Evolutionary conservation across 2,888 invertebrate species (phyloP).

Genomic region (Pycnomerus fuliginosus): DNA sequence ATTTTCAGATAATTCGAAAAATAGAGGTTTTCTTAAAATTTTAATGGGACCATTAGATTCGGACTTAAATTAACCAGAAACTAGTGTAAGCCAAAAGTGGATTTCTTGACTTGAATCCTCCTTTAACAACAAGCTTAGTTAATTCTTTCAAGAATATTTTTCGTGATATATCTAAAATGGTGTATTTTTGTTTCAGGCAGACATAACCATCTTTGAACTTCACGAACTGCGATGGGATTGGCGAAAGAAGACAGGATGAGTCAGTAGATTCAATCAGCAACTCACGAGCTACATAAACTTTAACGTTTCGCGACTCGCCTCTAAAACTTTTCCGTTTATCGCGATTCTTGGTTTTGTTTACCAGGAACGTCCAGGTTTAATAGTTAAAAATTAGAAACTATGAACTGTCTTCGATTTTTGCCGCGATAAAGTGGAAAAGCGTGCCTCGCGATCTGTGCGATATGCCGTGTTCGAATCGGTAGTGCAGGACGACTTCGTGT

Average conservation of each 20-base stretch:
- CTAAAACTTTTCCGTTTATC: constrained; percentile 9
- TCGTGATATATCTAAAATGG: constrained; percentile 7
- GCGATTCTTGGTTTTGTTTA: constrained; percentile 9
- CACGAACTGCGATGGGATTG: constrained; percentile 21
- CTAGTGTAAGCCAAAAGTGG: too few relatives aligned
- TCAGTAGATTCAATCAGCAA: constrained; percentile 30
- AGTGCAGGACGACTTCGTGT: constrained; percentile 31
- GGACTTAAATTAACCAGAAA: too few relatives aligned
- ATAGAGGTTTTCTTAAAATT: too few relatives aligned
- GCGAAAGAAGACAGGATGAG: constrained; percentile 26
- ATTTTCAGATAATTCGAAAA: too few relatives aligned
- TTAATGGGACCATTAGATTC: too few relatives aligned
- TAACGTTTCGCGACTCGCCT: constrained; percentile 23
- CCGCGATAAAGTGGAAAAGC: neutral
- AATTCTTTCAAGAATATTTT: too few relatives aligned
- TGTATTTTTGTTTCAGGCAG: constrained; percentile 13
- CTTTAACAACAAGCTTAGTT: too few relatives aligned
- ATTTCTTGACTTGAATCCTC: too few relatives aligned
- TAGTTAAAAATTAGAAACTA: constrained; percentile 8
- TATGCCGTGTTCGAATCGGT: constrained; percentile 34
- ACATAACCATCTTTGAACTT: constrained; percentile 21
- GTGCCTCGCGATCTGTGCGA: constrained; percentile 21
- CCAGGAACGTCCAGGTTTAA: constrained; percentile 7
- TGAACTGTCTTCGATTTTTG: constrained; percentile 13
- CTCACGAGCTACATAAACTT: constrained; percentile 26